A percentile compares a stretch with the other conserved stretches of the same genome.
Conservation (phyloP, 1,140 invertebrate species). For the Macrocentrus cingulum region DNA sequence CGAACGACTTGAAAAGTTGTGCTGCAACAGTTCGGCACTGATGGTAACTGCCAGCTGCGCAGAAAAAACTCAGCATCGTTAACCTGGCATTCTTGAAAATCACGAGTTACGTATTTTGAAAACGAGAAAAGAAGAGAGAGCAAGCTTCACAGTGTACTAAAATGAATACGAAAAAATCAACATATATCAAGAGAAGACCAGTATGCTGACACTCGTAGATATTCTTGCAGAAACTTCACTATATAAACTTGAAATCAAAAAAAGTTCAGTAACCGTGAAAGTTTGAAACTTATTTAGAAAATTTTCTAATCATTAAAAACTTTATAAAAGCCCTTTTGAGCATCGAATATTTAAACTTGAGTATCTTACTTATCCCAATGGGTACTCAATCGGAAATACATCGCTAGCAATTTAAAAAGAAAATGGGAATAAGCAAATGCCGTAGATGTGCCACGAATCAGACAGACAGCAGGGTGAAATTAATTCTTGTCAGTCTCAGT, state of each 20-base stretch:
- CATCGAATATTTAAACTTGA: too few relatives aligned
- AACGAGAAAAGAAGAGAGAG: background rate
- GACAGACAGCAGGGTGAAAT: background rate
- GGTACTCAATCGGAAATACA: conserved; percentile 1
- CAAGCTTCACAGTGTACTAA: too few relatives aligned
- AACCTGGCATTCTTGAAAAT: conserved; percentile 8
- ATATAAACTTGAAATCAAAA: too few relatives aligned
- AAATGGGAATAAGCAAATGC: background rate
- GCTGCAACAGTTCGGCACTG: conserved; percentile 10
- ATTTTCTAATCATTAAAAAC: too few relatives aligned
- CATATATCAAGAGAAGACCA: too few relatives aligned
- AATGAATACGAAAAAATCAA: too few relatives aligned
- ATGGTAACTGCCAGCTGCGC: background rate
- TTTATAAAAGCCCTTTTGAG: too few relatives aligned
- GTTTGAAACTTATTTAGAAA: too few relatives aligned
- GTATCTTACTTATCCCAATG: too few relatives aligned
- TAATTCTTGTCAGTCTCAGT: conserved; percentile 17
- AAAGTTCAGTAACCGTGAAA: too few relatives aligned
- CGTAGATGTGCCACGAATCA: background rate
- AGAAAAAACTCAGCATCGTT: conserved; percentile 6
- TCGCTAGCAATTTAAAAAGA: background rate
- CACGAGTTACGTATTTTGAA: conserved; percentile 5
- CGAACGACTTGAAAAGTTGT: conserved; percentile 16
- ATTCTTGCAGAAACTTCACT: too few relatives aligned
- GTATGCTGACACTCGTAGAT: too few relatives aligned